Evolutionary conservation across 2,888 invertebrate species (phyloP).

Genomic region (Stenolophus ochropezus): DNA sequence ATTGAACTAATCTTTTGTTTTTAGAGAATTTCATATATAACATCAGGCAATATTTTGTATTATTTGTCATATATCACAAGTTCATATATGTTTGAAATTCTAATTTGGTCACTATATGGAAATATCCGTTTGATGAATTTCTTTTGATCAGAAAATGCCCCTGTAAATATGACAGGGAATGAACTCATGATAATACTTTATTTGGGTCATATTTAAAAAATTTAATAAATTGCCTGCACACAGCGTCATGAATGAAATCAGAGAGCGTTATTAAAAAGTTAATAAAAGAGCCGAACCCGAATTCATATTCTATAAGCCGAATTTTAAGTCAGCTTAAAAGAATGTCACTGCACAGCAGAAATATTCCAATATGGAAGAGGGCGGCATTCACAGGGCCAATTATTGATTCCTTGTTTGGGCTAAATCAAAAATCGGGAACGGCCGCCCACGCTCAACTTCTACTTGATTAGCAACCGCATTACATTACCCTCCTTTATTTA

Average conservation of each 20-base stretch:
- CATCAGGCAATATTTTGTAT: too few species aligned
- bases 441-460: too few species aligned
- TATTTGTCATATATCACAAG: too few species aligned
- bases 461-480: too few species aligned
- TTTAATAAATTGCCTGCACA: neutral
- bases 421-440: neutral
- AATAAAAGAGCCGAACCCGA: neutral
- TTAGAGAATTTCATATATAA: too few species aligned
- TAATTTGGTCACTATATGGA: neutral
- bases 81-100: neutral
- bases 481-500: too few species aligned
- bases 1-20: too few species aligned
- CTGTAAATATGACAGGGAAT: neutral
- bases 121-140: neutral
- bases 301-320: neutral
- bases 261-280: neutral
- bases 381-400: neutral
- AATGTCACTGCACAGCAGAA: neutral
- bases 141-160: neutral
- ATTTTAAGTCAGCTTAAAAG: neutral
- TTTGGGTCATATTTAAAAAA: neutral
- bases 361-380: neutral
- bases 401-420: neutral
- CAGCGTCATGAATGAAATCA: neutral
- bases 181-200: neutral